Evolutionary conservation across 2,888 invertebrate genomes (phyloP), one percentile per base, ranked within the genome.

Genomic region (Fragum fragum): DNA sequence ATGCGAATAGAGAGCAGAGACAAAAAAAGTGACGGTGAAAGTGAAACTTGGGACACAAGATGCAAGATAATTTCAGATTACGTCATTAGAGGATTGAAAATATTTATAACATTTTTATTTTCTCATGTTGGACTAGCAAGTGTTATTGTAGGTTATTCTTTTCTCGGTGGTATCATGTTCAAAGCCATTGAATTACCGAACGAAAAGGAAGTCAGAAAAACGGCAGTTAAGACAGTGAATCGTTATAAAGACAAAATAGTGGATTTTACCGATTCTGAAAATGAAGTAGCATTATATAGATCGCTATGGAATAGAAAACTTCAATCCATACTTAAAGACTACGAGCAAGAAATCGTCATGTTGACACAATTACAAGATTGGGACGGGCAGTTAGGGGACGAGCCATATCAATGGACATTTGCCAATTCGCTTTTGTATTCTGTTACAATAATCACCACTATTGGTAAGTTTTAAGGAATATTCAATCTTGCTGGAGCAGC

Each of bases 371-470:
- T 97, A 76, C 96, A 97, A 77, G 98, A 98, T 91, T 96, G 97
- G 95, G 96, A 96, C 90, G 97, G 96, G 0, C 95, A 95, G 81
- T 95, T 91, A 18, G 91, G 96, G 18, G 95, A 90, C 7, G 92
- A 90, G 18, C 91, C 95, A 28, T 91, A 97, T 97, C 94, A 97
- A 97, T 98, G 97, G 97, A 97, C 97, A 0, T 97, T 97, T 94
- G 97, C 97, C 23, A 97, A 97, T 84, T 97, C 97, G 5, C 94
- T 98, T n/a, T 96, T 98, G 69, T 98, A 97, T 94, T 97, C 97
- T 87, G 96, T 98, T 91, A 97, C 97, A 69, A 96, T 97, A 91
- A 97, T 98, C 92, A 98, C 98, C 86, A 98, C 98, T 77, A 97
- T 98, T 94, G 98, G 97, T 97, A 94, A 96, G 96, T 26, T 66